Conservation (phyloP, 2,113 vertebrate species). For the Notarius quadriscutis region DNA sequence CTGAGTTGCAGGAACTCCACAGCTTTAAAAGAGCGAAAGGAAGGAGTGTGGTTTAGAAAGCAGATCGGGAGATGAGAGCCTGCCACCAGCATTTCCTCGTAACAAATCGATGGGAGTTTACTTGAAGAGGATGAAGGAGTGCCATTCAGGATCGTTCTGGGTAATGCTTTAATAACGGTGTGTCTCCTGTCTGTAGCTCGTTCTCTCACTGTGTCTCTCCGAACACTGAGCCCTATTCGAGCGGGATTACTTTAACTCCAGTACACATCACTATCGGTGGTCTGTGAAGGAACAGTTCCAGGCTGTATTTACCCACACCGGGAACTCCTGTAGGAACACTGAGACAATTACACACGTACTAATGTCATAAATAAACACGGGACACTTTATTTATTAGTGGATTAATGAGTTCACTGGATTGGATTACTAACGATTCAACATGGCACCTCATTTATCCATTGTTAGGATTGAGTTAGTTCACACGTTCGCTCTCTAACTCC, state of each 20-base stretch:
- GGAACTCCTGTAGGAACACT: not conserved
- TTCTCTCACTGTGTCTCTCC: not conserved
- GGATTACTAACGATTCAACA: not conserved
- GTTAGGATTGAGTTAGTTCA: not conserved
- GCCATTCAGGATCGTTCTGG: not conserved
- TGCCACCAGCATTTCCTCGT: not conserved
- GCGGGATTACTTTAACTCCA: not conserved
- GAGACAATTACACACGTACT: not conserved
- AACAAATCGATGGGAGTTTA: slow-evolving; percentile 18
- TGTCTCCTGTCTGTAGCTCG: not conserved
- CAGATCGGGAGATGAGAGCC: slow-evolving; percentile 19
- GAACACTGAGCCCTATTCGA: not conserved
- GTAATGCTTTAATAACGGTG: slow-evolving; percentile 17
- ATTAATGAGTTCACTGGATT: not conserved
- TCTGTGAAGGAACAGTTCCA: not conserved
- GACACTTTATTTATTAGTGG: not conserved
- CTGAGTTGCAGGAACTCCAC: not conserved
- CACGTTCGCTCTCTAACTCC: not conserved
- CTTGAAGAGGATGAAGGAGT: not conserved
- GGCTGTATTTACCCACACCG: not conserved
- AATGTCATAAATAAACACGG: not conserved
- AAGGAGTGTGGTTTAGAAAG: not conserved
- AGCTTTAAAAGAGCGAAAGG: not conserved
- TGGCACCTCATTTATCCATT: not conserved
- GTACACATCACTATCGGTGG: not conserved